Base-by-base conservation (phyloP, 2,797 vertebrate genomes). In the Ficedula albicollis region DNA sequence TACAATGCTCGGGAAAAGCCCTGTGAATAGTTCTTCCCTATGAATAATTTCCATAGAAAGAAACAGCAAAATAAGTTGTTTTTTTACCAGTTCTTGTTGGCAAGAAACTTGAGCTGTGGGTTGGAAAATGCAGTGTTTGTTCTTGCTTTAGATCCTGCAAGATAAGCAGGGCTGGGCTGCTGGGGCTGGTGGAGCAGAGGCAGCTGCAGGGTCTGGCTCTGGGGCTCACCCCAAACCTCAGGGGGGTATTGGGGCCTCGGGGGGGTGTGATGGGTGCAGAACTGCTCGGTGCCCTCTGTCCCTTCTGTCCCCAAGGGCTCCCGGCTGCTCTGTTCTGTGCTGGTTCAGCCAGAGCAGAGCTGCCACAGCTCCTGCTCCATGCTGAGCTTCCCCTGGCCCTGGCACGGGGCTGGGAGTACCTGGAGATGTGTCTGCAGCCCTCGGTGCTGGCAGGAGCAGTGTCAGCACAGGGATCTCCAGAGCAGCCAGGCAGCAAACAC, bases 41-140 rank as follows among this genome's bases (percentile, higher is more conserved):
- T 74, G 85, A 93, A 60, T 83, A 70, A 94, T 68, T 81, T 82
- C 94, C 90, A 74, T 85, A 90, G 96, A 96, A 91, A 97, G 94
- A 90, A 85, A 95, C 38, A 54, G 80, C 63, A 90, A 95, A 96
- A 92, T 91, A 95, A 96, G 87, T 49, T 89, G 88, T 0, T 21
- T 44, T 44, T 72, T 67, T 67, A 92, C 79, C 82, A 83, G 72
- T 95, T 93, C 93, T 88, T 68, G 6, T 38, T 97, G 96, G 97
- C 96, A 81, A 55, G 93, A 91, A 64, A 73, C 78, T 95, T 59
- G 90, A 26, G 79, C 90, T 94, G 9, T 3, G 92, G 63, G 80
- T 76, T 91, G 89, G 96, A 87, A 88, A 16, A 68, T 74, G 84
- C 87, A 86, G 38, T 97, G 89, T 95, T 97, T 91, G 81, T 84